Conservation (phyloP, 64 coral and sea anemone species). For the Hydrozoanthus tunicans region DNA sequence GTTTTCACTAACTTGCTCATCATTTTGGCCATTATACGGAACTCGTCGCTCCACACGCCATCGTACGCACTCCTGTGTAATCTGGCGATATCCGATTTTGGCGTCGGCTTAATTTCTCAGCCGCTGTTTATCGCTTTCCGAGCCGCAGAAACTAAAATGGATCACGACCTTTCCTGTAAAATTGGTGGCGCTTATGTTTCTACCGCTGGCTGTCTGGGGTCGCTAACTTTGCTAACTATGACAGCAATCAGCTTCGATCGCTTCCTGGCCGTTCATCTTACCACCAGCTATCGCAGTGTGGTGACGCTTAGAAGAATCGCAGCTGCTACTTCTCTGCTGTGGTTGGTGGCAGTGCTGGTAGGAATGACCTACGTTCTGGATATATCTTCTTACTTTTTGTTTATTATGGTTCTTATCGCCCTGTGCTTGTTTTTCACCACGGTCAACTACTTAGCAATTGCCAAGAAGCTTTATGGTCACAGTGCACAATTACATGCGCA, state of each 20-base stretch:
- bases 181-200: neutral
- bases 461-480: constrained; percentile 9
- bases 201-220: neutral
- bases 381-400: neutral
- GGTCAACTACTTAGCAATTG: neutral
- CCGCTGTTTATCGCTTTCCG: constrained; percentile 22
- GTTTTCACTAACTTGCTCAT: neutral
- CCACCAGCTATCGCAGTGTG: constrained; percentile 23
- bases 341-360: neutral
- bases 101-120: constrained; percentile 21
- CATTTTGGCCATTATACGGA: neutral
- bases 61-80: neutral
- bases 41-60: constrained; percentile 3
- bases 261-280: constrained; percentile 44
- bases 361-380: constrained; percentile 4
- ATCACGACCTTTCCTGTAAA: constrained; percentile 6
- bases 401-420: neutral
- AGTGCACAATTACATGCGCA: neutral
- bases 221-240: constrained; percentile 13
- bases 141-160: neutral
- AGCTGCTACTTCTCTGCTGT: constrained; percentile 3
- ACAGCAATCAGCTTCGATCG: constrained; percentile 57
- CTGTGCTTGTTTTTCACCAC: constrained; percentile 12
- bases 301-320: constrained; percentile 15
- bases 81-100: constrained; percentile 7